These are phyloP conservation scores for Sialis lutaria DNA, from an alignment of 2,888 invertebrate genomes.

Conservation along the genomic window DNA sequence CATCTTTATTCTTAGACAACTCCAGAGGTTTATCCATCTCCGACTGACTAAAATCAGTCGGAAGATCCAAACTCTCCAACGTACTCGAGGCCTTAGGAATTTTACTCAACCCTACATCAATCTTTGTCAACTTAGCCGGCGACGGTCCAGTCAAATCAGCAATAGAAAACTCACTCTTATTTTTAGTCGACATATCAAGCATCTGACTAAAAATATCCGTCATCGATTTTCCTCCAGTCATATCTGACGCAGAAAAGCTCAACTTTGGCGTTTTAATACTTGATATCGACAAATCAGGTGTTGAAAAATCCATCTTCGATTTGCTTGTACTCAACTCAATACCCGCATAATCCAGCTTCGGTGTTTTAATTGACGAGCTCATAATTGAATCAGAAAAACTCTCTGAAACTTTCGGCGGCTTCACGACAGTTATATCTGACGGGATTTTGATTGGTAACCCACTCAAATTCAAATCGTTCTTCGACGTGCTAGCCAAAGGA, in stretches of 20 bases:
- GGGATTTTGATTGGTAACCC: constrained; percentile 9
- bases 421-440: constrained; percentile 6
- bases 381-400: background rate
- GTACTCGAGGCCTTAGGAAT: constrained; percentile 18
- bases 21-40: constrained; percentile 1
- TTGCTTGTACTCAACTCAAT: constrained; percentile 23
- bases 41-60: constrained; percentile 16
- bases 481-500: constrained; percentile 23
- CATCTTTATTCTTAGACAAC: constrained; percentile 1
- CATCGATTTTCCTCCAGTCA: constrained; percentile 34
- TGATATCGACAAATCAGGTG: constrained; percentile 17
- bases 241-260: constrained; percentile 24
- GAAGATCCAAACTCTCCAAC: constrained; percentile 28
- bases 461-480: constrained; percentile 12
- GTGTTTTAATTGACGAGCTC: constrained; percentile 19
- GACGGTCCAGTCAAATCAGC: constrained; percentile 31
- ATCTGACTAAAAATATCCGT: constrained; percentile 30
- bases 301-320: constrained; percentile 14
- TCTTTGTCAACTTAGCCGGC: constrained; percentile 38
- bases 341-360: constrained; percentile 32
- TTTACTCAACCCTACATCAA: constrained; percentile 18
- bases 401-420: constrained; percentile 17
- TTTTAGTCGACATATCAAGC: constrained; percentile 33
- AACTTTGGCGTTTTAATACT: constrained; percentile 14
- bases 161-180: constrained; percentile 32